phyloP scores from a whole-genome alignment of 2,888 invertebrate genomes.

The Dolichomitus sp. region DNA sequence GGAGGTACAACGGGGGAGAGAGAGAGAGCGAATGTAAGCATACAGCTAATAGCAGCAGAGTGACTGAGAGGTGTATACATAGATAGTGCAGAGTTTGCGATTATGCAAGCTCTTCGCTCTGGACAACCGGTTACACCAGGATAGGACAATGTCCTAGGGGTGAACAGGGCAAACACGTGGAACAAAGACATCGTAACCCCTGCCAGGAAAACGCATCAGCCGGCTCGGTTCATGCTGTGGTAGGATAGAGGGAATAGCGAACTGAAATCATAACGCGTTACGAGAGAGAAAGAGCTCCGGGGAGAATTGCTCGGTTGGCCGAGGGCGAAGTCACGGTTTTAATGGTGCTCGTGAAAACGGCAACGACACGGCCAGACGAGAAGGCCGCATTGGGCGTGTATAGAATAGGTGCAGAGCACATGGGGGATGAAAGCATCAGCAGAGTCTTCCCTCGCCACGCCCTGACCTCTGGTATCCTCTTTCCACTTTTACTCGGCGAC shows the following conservation, averaged over 20 bases:
- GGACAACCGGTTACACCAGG: constrained; percentile 66
- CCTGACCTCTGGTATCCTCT: constrained; percentile 19
- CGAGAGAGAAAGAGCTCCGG: constrained; percentile 64
- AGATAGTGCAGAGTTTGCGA: constrained; percentile 65
- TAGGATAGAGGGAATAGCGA: constrained; percentile 30
- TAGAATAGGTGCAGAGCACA: constrained; percentile 33
- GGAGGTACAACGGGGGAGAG: constrained; percentile 3
- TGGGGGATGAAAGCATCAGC: constrained; percentile 43
- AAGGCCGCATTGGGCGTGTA: neutral
- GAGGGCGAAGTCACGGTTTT: constrained; percentile 78
- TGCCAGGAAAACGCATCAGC: constrained; percentile 78
- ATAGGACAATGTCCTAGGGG: constrained; percentile 58
- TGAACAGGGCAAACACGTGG: constrained; percentile 69
- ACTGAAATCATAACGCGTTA: constrained; percentile 78
- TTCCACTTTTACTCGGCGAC: constrained; percentile 21
- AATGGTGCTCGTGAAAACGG: constrained; percentile 80
- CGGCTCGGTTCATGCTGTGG: constrained; percentile 39
- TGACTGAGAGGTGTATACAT: constrained; percentile 30
- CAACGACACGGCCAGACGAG: constrained; percentile 66
- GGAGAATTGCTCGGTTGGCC: constrained; percentile 66
- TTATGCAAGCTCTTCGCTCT: constrained; percentile 69
- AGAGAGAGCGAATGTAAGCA: constrained; percentile 10
- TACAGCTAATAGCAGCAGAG: constrained; percentile 37
- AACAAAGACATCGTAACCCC: constrained; percentile 80
- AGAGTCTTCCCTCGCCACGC: constrained; percentile 27